Base-by-base conservation (phyloP, 2,113 vertebrate genomes). In the Fregetta grallaria region DNA sequence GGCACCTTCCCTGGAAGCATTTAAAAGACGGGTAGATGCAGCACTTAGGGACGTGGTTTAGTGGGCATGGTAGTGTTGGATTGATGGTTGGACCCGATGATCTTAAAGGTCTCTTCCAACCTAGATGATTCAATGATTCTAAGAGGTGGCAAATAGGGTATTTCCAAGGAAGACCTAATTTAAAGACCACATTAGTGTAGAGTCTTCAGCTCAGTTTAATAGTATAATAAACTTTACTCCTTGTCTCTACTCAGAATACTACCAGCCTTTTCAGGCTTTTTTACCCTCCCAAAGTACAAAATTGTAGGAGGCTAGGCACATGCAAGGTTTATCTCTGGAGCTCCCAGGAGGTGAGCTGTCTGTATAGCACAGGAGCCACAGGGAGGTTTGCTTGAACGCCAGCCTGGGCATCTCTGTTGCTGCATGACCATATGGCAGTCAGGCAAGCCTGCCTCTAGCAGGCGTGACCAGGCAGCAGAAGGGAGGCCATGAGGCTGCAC, bases 401-500 rank as follows among this genome's bases (percentile, higher is more conserved):
- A 45, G 14, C 36, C 36, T 36, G 17, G 34, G 32, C 21, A 40
- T 18, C 49, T 23, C 29, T 58, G 61, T 55, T 45, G 34, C 21
- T 74, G 16, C 7, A 6, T 14, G 53, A 22, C 36, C 0, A 0
- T 3, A 10, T 0, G 2, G 26, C 21, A 29, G 29, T 3, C 45
- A 52, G 50, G 23, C 34, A 59, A 34, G 32, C 22, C 32, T 45
- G 59, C 9, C 18, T 11, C 47, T 27, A 4, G 50, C 12, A 16
- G 13, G 8, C 13, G 8, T 23, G 22, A 10, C 27, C 25, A 21
- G 70, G 38, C 17, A 58, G 25, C 17, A 4, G 34, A 16, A 56
- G 44, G 36, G 40, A 79, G 6, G 11, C 32, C 14, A 4, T 23
- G 34, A 52, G 49, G 10, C 25, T 56, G 58, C 1, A 1, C 40